Evolutionary conservation across 2,113 vertebrate genomes (phyloP).

Genomic region (Dryoscopus gambensis): DNA sequence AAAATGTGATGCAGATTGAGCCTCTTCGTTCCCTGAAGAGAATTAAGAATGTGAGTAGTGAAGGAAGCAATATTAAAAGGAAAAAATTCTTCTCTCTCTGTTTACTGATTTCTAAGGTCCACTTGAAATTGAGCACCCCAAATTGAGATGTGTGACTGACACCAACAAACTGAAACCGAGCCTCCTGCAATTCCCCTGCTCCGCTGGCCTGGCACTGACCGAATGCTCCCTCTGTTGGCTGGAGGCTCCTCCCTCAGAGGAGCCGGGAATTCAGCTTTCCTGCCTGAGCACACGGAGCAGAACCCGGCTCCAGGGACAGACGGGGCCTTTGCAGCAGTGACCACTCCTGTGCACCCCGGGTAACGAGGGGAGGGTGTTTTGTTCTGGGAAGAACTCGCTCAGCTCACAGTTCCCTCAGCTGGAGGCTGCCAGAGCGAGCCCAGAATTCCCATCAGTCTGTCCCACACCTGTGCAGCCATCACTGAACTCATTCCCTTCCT

Average conservation of each 20-base stretch:
- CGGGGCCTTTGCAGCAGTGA: background rate
- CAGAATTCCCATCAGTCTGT: background rate
- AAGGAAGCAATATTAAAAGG: background rate
- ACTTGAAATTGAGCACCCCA: background rate
- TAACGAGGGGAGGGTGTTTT: accelerated
- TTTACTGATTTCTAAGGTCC: background rate
- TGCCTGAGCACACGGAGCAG: background rate
- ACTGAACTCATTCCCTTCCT: background rate
- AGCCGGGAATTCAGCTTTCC: background rate
- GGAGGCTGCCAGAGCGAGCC: background rate
- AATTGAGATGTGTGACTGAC: background rate
- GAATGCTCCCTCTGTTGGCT: slow-evolving; percentile 31
- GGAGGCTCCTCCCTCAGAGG: background rate
- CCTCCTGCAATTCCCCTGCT: background rate
- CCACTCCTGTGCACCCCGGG: accelerated
- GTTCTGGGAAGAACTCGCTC: background rate
- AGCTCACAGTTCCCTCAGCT: background rate
- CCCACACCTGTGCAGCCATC: background rate
- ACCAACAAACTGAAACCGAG: background rate
- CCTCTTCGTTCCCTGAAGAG: background rate
- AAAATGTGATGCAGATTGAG: background rate
- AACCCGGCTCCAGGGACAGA: background rate
- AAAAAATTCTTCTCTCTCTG: background rate
- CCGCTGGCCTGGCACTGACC: background rate
- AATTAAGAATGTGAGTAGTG: background rate